phyloP scores from a whole-genome alignment of 2,888 invertebrate genomes.

The Sphaeridia pumilis region DNA sequence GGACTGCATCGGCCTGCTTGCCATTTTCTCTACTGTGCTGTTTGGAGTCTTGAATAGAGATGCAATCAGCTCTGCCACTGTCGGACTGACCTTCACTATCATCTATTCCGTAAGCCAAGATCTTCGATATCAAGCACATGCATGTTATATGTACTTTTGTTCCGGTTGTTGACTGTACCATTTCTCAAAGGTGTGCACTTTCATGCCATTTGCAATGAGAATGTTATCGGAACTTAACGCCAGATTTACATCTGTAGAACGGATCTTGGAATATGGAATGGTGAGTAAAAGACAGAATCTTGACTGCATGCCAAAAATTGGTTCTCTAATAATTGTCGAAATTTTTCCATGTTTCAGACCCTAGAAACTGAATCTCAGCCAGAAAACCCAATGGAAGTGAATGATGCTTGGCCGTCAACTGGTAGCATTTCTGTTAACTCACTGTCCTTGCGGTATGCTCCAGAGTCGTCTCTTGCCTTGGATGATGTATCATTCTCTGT shows the following conservation, averaged over 20 bases:
- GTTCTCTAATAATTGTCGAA: background rate
- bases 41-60: constrained; percentile 41
- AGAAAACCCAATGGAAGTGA: constrained; percentile 37
- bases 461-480: constrained; percentile 41
- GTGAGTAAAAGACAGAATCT: constrained; percentile 36
- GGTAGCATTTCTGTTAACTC: constrained; percentile 40
- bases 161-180: background rate
- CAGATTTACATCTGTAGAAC: constrained; percentile 42
- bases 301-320: background rate
- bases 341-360: constrained; percentile 25
- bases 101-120: constrained; percentile 42
- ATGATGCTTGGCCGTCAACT: constrained; percentile 40
- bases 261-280: constrained; percentile 41
- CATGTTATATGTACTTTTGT: background rate
- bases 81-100: constrained; percentile 46
- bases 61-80: constrained; percentile 42
- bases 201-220: constrained; percentile 38
- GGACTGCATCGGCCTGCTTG: constrained; percentile 39
- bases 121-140: background rate
- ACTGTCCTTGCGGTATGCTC: constrained; percentile 41
- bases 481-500: constrained; percentile 43
- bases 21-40: constrained; percentile 42
- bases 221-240: constrained; percentile 40
- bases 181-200: constrained; percentile 36
- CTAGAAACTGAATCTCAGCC: constrained; percentile 32